Percentiles rank a stretch among this genome's conserved stretches.
phyloP scores from a whole-genome alignment of 2,797 vertebrate species.

The Muscicapa striata region DNA sequence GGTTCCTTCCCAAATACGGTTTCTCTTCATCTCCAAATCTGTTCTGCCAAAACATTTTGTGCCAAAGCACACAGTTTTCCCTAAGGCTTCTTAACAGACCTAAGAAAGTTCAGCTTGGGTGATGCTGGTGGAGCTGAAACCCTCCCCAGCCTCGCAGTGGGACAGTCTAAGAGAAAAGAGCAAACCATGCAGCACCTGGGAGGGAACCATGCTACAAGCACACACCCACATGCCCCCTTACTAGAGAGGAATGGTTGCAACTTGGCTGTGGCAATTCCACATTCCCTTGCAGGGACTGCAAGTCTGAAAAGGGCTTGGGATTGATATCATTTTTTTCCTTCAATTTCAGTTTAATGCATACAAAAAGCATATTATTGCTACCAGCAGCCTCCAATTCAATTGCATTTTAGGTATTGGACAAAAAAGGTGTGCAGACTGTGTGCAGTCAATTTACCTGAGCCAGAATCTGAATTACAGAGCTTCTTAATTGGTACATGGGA shows the following conservation, averaged over 20 bases:
- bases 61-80: not conserved
- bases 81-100: not conserved
- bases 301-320: not conserved
- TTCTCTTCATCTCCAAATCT: not conserved
- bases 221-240: fast-evolving
- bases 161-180: not conserved
- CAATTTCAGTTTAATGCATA: not conserved
- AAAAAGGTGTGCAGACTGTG: not conserved
- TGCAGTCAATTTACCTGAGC: not conserved
- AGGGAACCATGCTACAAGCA: not conserved
- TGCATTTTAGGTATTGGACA: not conserved
- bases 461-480: not conserved
- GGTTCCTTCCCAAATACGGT: not conserved
- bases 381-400: not conserved
- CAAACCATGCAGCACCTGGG: not conserved
- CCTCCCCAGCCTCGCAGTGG: not conserved
- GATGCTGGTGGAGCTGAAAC: not conserved
- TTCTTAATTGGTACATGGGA: not conserved
- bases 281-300: not conserved
- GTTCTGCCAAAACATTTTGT: not conserved
- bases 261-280: not conserved
- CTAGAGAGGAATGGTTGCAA: not conserved
- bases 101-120: not conserved
- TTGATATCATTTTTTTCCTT: not conserved
- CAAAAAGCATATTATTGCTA: not conserved